These are phyloP conservation scores for Philereme transversata DNA, from an alignment of 2,888 invertebrate species.

Conservation along the genomic window DNA sequence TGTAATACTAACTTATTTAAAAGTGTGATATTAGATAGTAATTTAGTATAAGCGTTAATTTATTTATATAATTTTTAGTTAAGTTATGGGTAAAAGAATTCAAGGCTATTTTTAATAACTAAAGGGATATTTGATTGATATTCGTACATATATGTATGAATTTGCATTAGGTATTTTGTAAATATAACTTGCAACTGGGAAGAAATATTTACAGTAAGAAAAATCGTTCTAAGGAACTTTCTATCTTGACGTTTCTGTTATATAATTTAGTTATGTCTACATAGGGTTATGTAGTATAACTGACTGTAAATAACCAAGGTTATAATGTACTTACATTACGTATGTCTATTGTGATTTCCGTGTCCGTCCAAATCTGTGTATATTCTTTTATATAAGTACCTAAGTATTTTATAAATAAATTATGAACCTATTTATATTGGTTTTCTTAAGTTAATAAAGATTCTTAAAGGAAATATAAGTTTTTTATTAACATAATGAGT, in stretches of 20 bases:
- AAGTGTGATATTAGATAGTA: slow-evolving; percentile 79
- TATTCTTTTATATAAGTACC: slow-evolving; percentile 40
- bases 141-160: neutral
- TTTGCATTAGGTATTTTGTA: neutral
- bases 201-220: neutral
- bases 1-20: slow-evolving; percentile 47
- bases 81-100: slow-evolving; percentile 17
- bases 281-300: slow-evolving; percentile 67
- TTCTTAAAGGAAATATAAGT: slow-evolving; percentile 8
- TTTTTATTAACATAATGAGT: slow-evolving; percentile 6
- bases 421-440: slow-evolving; percentile 65
- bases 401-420: slow-evolving; percentile 59
- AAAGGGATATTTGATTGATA: neutral
- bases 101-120: neutral
- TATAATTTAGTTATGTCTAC: slow-evolving; percentile 47
- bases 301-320: slow-evolving; percentile 39
- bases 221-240: neutral
- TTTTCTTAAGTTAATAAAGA: slow-evolving; percentile 41
- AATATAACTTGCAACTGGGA: neutral
- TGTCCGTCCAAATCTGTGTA: slow-evolving; percentile 61
- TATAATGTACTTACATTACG: slow-evolving; percentile 68
- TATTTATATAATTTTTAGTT: slow-evolving; percentile 53
- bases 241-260: slow-evolving; percentile 26
- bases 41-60: slow-evolving; percentile 69
- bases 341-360: slow-evolving; percentile 74